A percentile compares a stretch with the other conserved stretches of the same genome.
These are phyloP conservation scores for Leptinotarsa undecemlineata DNA, from an alignment of 1,140 invertebrate species.

Conservation along the genomic window DNA sequence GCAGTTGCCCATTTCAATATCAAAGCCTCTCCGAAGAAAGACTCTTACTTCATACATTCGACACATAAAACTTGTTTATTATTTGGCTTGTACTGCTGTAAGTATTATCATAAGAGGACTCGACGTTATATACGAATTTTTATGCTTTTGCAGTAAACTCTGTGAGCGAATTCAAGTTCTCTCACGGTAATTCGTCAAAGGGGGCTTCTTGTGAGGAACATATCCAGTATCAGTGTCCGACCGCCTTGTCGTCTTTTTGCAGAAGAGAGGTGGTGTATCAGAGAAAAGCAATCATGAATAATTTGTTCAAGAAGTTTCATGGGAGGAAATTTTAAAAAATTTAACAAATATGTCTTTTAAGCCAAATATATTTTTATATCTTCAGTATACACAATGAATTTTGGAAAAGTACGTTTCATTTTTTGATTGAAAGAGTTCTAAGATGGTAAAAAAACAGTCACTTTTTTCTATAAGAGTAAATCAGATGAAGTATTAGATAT, in stretches of 20 bases:
- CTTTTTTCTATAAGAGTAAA: too few species aligned
- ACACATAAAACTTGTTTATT: conserved; percentile 68
- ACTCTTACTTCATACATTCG: conserved; percentile 63
- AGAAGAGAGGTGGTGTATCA: conserved; percentile 64
- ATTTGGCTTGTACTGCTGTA: conserved; percentile 63
- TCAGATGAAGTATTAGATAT: too few species aligned
- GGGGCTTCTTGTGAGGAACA: conserved; percentile 64
- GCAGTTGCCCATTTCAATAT: conserved; percentile 64
- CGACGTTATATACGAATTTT: conserved; percentile 20
- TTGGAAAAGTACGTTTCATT: too few species aligned
- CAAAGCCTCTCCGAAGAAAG: conserved; percentile 55
- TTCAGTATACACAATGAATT: too few species aligned
- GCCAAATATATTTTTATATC: too few species aligned
- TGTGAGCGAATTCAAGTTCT: conserved; percentile 63
- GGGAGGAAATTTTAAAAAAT: not conserved
- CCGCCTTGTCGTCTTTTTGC: conserved; percentile 61
- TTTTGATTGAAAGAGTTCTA: too few species aligned
- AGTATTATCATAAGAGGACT: conserved; percentile 49
- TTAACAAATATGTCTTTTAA: too few species aligned
- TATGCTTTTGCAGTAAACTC: conserved; percentile 61
- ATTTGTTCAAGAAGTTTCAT: conserved; percentile 61
- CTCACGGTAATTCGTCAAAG: conserved; percentile 44
- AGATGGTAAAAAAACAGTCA: too few species aligned
- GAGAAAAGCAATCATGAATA: conserved; percentile 64
- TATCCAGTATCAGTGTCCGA: conserved; percentile 67